phyloP scores from a whole-genome alignment of 2,888 invertebrate species.

The Mimas tiliae region DNA sequence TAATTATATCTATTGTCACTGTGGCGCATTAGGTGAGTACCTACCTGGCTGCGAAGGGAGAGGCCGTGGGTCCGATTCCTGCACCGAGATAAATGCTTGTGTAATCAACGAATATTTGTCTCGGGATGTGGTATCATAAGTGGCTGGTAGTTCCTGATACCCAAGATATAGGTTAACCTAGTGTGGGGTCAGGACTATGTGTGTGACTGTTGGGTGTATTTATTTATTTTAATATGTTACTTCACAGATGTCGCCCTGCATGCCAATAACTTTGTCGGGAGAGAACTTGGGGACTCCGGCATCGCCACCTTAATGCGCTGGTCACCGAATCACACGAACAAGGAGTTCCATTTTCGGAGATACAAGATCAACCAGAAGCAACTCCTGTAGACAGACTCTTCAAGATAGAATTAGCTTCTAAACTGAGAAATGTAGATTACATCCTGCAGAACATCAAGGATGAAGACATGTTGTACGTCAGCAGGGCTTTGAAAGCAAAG shows the following conservation, averaged over 20 bases:
- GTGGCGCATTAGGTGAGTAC: no score
- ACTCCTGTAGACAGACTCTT: constrained; percentile 40
- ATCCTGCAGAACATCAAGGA: constrained; percentile 36
- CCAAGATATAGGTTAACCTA: no score
- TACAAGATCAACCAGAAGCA: constrained; percentile 31
- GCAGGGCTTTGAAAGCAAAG: constrained; percentile 39
- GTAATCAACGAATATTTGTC: no score
- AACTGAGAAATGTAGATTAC: constrained; percentile 34
- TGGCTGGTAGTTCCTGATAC: no score
- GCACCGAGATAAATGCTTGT: no score
- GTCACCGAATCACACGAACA: constrained; percentile 32
- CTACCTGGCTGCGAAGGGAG: no score
- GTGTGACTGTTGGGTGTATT: no score
- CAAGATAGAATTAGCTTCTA: constrained; percentile 41
- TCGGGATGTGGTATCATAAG: no score
- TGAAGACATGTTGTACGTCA: constrained; percentile 41
- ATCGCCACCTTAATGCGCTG: constrained; percentile 39
- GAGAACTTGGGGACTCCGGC: constrained; percentile 46
- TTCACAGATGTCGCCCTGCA: constrained; percentile 27
- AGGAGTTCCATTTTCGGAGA: constrained; percentile 27
- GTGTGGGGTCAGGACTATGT: no score
- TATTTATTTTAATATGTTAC: no score
- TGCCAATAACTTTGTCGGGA: constrained; percentile 32
- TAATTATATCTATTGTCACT: no score
- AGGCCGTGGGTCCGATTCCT: no score